Base-by-base conservation (phyloP, 2,113 vertebrate species). In the Puma concolor region DNA sequence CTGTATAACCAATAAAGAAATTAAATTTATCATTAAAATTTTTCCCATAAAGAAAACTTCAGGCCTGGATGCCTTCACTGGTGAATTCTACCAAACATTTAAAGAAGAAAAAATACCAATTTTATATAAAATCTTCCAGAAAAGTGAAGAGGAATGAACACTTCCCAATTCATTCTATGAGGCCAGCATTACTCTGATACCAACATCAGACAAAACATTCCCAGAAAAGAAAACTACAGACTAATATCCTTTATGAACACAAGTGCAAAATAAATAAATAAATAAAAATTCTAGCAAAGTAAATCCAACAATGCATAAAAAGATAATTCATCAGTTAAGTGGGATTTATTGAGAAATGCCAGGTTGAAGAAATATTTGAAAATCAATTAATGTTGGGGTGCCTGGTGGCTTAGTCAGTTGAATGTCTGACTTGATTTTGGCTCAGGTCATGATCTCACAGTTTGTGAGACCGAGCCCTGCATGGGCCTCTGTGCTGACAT, bases 121-220 rank as follows among this genome's bases (percentile, higher is more conserved):
- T 94, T 92, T 63, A 74, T 64, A 81, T n/a, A 94, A 84, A 94
- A 27, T 64, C 23, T 44, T 84, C 69, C 48, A 79, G 64, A 88
- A 89, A 79, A 69, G 15, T 52, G 38, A 69, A 88, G 92, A 64
- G 66, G 69, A 95, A 36, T 50, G 31, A 91, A 36, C 88, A 84
- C 11, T 93, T 80, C 33, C 41, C 50, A 67, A 21, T 25, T 77
- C 10, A 71, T 52, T 50, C 23, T 80, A 14, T 41, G 52, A 97
- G 36, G 44, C 38, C 23, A 50, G n/a, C 15, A 36, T 60, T 57
- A 67, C 15, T 57, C 19, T 44, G 63, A 60, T 63, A 86, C 12
- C 14, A 76, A 94, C 86, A 91, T n/a, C n/a, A 88, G 63, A 87
- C 3, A 52, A 90, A 80, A 41, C 14, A 36, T 77, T 50, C 27